A percentile compares a stretch with the other conserved stretches of the same genome.
phyloP scores from a whole-genome alignment of 2,797 vertebrate genomes.

The Pogonophryne albipinna region DNA sequence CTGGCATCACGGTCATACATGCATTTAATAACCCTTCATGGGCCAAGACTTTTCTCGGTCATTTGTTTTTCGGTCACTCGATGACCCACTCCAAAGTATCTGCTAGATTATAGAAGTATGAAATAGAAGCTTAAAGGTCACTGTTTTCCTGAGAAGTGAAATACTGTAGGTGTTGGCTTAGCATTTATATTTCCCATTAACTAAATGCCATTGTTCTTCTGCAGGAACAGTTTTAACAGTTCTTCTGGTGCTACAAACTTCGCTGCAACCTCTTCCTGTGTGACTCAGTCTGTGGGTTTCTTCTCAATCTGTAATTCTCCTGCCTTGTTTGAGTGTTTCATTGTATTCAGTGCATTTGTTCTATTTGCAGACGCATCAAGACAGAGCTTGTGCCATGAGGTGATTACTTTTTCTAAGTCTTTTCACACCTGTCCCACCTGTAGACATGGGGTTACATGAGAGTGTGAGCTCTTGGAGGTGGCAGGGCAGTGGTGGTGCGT shows the following conservation, averaged over 20 bases:
- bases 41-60: not conserved
- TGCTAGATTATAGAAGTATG: not conserved
- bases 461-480: slow-evolving; percentile 20
- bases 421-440: not conserved
- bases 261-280: not conserved
- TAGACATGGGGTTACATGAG: slow-evolving; percentile 38
- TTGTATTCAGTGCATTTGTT: slow-evolving; percentile 28
- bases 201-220: slow-evolving; percentile 29
- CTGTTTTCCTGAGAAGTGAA: not conserved
- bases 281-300: slow-evolving; percentile 59
- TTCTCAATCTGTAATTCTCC: slow-evolving; percentile 4
- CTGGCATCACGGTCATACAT: not conserved
- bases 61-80: not conserved
- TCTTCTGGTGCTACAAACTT: not conserved
- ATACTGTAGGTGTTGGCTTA: not conserved
- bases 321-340: slow-evolving; percentile 4
- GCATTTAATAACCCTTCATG: not conserved
- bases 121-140: slow-evolving; percentile 9
- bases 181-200: slow-evolving; percentile 33
- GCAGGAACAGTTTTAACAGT: not conserved
- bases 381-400: slow-evolving; percentile 42
- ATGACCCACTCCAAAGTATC: not conserved
- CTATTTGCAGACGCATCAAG: slow-evolving; percentile 43
- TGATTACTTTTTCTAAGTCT: slow-evolving; percentile 43
- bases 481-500: not conserved